Conservation (phyloP, 2,113 vertebrate species). For the Oreamnos americanus region DNA sequence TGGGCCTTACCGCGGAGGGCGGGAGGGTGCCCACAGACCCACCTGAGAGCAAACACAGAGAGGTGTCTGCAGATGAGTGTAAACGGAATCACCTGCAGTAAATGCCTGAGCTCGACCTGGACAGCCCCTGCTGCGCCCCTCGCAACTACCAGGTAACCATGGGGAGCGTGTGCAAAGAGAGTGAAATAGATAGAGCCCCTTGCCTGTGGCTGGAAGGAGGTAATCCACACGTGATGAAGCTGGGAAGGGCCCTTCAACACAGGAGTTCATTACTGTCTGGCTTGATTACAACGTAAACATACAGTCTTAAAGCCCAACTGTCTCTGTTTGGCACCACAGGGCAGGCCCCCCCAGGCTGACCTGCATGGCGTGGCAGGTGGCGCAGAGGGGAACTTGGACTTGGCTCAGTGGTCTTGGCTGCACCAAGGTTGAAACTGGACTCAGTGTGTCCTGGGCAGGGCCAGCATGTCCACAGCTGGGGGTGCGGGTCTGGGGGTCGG, state of each 20-base stretch:
- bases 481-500: not conserved
- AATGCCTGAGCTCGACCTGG: not conserved
- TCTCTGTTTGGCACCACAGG: not conserved
- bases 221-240: not conserved
- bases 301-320: not conserved
- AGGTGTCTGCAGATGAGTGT: not conserved
- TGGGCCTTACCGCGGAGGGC: accelerated
- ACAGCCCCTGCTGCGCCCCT: not conserved
- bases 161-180: not conserved
- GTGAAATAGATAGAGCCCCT: too few relatives aligned
- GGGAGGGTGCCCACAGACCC: not conserved
- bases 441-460: not conserved
- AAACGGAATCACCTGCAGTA: not conserved
- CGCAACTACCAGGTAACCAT: not conserved
- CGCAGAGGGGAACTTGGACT: not conserved
- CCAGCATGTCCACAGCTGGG: accelerated
- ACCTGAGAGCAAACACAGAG: not conserved
- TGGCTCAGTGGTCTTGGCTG: not conserved
- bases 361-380: accelerated
- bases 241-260: not conserved
- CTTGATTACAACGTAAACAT: accelerated
- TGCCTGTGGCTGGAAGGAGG: not conserved
- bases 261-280: not conserved
- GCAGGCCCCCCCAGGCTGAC: not conserved
- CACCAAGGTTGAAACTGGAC: not conserved